Percentiles rank a stretch among this genome's conserved stretches.
phyloP scores from a whole-genome alignment of 1,140 invertebrate genomes.

The Hycleus phaleratus region DNA sequence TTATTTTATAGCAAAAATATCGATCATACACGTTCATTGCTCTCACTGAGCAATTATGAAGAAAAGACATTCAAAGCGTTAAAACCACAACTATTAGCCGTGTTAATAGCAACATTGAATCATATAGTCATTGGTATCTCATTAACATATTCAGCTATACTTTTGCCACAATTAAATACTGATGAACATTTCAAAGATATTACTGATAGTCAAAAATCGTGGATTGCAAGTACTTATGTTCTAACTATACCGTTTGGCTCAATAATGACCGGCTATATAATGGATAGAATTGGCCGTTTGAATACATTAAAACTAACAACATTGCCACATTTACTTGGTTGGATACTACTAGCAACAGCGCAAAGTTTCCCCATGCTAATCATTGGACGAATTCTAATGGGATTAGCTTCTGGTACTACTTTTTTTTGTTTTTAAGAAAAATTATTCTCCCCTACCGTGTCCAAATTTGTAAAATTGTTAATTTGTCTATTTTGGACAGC shows the following conservation, averaged over 20 bases:
- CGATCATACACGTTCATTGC: too few relatives aligned
- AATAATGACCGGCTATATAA: conserved; percentile 47
- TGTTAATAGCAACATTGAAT: conserved; percentile 42
- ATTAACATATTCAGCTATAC: conserved; percentile 46
- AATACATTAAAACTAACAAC: conserved; percentile 51
- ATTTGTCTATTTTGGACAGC: conserved; percentile 32
- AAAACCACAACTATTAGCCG: conserved; percentile 30
- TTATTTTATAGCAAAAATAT: too few relatives aligned
- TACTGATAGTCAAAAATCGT: conserved; percentile 39
- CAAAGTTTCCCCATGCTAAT: conserved; percentile 45
- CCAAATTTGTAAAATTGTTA: background rate
- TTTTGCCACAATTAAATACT: conserved; percentile 44
- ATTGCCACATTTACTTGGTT: conserved; percentile 54
- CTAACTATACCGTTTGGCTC: conserved; percentile 50
- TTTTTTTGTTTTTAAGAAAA: conserved; percentile 25
- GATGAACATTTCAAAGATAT: conserved; percentile 34
- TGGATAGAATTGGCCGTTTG: conserved; percentile 57
- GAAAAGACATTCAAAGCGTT: conserved; percentile 13
- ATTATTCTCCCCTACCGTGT: background rate
- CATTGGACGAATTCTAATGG: conserved; percentile 55
- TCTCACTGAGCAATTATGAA: conserved; percentile 20
- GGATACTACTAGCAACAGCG: conserved; percentile 51
- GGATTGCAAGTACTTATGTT: conserved; percentile 51
- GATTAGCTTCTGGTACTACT: conserved; percentile 40
- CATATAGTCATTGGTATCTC: conserved; percentile 45